Base-by-base conservation (phyloP, 2,888 invertebrate species). In the Trilocha varians region DNA sequence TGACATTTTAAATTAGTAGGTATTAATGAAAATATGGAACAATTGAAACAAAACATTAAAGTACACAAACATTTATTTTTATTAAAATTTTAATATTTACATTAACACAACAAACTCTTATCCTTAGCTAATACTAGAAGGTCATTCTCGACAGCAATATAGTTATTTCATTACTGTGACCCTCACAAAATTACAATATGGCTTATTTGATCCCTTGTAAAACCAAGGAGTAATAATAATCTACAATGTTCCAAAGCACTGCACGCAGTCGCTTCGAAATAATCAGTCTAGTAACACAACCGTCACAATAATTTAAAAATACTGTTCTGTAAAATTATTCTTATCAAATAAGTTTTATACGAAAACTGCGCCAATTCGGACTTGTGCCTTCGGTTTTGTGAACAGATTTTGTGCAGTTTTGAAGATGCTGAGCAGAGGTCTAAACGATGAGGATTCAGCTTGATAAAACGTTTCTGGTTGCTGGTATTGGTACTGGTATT, bases 151-250 rank as follows among this genome's bases (percentile, higher is more conserved):
- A 78, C 76, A 82, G 76, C 78, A 64, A 60, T 59, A 63, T 60
- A 56, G 65, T 51, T 62, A 53, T 64, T 60, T 60, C 71, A 75
- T 68, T 62, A 74, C 69, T 61, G 53, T 62, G 66, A 72, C 78
- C 75, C 69, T 74, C 78, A 66, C 62, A 62, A 50, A 47, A 54
- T 53, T 56, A 55, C 53, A 49, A 54, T 57, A 62, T 55, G 58
- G 62, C 62, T 56, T 65, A 76, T 69, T 25, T 25, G 11, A 59
- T 69, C 76, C 83, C 84, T 83, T 83, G 83, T 83, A 83, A 79
- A 85, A 85, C 84, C 84, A 82, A 85, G 82, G 78, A 78, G 77
- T 80, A 75, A 75, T 74, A 76, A 74, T 59, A 75, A 74, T 75
- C 65, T 78, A 80, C 64, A 74, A 59, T 59, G 65, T 65, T 83